phyloP scores from a whole-genome alignment of 1,140 invertebrate genomes.

The Conus ventricosus region DNA sequence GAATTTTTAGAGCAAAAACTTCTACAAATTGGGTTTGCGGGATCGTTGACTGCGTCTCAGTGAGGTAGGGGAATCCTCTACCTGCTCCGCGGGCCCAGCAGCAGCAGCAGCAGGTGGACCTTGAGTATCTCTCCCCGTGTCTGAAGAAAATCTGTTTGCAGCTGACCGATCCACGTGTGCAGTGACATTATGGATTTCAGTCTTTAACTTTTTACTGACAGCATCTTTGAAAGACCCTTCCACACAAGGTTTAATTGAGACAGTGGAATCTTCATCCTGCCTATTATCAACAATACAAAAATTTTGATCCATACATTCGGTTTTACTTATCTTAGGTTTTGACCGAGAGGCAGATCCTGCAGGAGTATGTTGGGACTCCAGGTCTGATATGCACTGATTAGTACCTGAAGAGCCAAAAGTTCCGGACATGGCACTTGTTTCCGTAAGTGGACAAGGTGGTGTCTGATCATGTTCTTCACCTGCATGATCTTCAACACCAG shows the following conservation, averaged over 20 bases:
- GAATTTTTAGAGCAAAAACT: no score
- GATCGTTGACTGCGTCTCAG: constrained; percentile 11
- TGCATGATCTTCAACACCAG: neutral
- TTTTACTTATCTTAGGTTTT: constrained; percentile 4
- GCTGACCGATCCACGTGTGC: neutral
- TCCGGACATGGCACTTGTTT: neutral
- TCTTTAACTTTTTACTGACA: neutral
- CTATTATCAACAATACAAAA: neutral
- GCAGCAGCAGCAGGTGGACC: neutral
- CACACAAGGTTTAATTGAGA: neutral
- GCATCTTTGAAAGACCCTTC: neutral
- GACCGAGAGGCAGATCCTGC: neutral
- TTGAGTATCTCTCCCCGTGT: neutral
- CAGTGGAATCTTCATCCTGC: neutral
- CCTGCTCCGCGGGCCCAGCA: neutral
- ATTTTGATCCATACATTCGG: neutral
- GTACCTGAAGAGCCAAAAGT: neutral
- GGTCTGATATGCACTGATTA: neutral
- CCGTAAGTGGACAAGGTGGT: neutral
- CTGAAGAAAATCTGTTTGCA: neutral
- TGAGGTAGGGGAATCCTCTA: neutral
- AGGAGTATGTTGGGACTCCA: neutral
- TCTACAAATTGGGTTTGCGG: constrained; percentile 2
- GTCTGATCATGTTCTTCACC: neutral
- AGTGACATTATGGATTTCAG: neutral